Percentiles rank a stretch among this genome's conserved stretches.
Evolutionary conservation across 2,888 invertebrate genomes (phyloP).

Genomic region (Colletes collaris): DNA sequence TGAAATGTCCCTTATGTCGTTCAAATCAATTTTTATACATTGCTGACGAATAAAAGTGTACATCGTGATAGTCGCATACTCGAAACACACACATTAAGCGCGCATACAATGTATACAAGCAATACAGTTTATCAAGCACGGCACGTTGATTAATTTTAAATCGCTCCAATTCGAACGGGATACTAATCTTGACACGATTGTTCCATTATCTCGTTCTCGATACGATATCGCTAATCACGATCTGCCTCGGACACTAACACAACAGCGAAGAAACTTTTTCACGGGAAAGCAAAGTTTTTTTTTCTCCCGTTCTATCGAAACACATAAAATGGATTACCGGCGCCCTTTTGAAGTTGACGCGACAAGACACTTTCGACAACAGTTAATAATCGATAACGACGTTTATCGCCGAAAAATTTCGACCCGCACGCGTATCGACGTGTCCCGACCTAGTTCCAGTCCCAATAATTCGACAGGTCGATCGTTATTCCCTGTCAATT

Average conservation of each 20-base stretch:
- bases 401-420: conserved; percentile 32
- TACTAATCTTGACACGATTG: conserved; percentile 57
- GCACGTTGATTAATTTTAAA: conserved; percentile 35
- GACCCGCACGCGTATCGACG: background rate
- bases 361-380: conserved; percentile 8
- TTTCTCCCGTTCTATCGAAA: background rate
- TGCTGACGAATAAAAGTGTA: background rate
- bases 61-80: background rate
- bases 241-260: background rate
- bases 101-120: conserved; percentile 18
- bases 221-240: conserved; percentile 49
- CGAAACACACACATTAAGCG: background rate
- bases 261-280: conserved; percentile 2
- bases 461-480: conserved; percentile 9
- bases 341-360: conserved; percentile 36
- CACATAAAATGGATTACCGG: conserved; percentile 34
- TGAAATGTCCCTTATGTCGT: background rate
- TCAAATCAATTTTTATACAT: background rate
- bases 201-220: conserved; percentile 57
- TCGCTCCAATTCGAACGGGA: conserved; percentile 22
- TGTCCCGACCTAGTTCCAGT: background rate
- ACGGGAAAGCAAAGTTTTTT: conserved; percentile 9
- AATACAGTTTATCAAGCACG: conserved; percentile 36
- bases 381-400: conserved; percentile 36
- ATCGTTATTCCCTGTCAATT: conserved; percentile 6